Base-by-base conservation (phyloP, 1,140 invertebrate species). In the Akabosia matsudoensis region DNA sequence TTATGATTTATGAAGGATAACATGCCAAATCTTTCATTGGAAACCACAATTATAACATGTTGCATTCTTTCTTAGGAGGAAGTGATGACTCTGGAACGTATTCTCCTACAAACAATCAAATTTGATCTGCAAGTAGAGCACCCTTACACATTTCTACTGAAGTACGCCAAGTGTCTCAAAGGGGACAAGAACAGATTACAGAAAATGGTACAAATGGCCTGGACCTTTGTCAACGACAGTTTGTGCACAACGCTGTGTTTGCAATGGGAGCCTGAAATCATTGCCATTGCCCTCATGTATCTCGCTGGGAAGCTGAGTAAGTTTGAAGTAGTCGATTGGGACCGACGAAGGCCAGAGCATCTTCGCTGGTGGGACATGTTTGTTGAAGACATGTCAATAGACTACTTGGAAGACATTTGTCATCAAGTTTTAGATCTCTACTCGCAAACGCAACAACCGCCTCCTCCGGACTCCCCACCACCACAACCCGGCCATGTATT, bases 221-320 rank as follows among this genome's bases (percentile, higher is more conserved):
- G 97, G 97, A 99, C 96, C 28, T 99, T 99, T 86, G 96, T 99
- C 0, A 99, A 99, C 87, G 98, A 99, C 84, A 96, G 95, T 85
- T 88, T 98, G 70, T 98, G 95, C 83, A 99, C 97, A 16, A 98
- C 96, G 3, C 87, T 99, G 24, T 96, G 94, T 80, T 87, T 99
- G 1, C 96, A 99, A 86, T 99, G 97, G 97, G 97, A 99, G 85
- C 97, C 97, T 14, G 97, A 99, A 86, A 96, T 99, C 61, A 97
- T 98, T 79, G 96, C 96, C 0, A 95, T 98, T n/a, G 96, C 97
- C 0, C 86, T 98, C 0, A 96, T 98, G 90, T 97, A 98, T 85
- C 86, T 99, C 56, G 95, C 97, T 0, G 94, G 94, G n/a, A 97
- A 97, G 85, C 86, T 98, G 30, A 96, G 93, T 83, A 97, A 97